Evolutionary conservation across 2,113 vertebrate species (phyloP).

Genomic region (Emydocephalus ijimae): DNA sequence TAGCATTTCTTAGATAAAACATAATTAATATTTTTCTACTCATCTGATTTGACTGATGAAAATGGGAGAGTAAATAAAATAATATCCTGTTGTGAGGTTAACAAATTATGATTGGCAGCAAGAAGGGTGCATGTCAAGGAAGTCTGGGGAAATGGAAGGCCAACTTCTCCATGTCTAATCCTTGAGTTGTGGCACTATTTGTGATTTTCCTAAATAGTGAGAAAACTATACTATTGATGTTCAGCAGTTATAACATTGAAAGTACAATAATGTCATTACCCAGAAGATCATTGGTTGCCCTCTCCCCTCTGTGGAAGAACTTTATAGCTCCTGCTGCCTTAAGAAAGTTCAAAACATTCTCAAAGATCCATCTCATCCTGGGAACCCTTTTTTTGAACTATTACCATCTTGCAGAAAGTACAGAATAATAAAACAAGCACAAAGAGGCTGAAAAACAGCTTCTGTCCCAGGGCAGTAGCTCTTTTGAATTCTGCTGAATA

Average conservation of each 20-base stretch:
- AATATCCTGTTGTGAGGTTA: neutral
- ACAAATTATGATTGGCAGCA: neutral
- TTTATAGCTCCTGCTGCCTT: too few species aligned
- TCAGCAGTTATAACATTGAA: neutral
- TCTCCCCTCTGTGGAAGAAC: too few species aligned
- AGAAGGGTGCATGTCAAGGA: neutral
- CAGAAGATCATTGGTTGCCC: too few species aligned
- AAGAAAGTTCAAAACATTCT: too few species aligned
- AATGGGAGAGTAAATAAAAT: neutral
- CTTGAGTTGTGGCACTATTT: neutral
- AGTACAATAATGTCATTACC: neutral
- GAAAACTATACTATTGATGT: neutral
- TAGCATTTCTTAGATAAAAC: neutral
- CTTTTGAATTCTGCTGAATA: too few species aligned
- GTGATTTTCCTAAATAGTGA: neutral
- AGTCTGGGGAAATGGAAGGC: neutral
- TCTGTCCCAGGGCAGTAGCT: too few species aligned
- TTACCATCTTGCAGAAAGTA: too few species aligned
- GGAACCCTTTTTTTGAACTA: too few species aligned
- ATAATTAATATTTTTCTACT: too few species aligned
- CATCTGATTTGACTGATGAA: neutral
- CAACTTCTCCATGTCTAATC: neutral
- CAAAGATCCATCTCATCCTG: too few species aligned
- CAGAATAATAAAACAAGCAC: too few species aligned
- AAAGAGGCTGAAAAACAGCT: too few species aligned